A percentile compares a stretch with the other conserved stretches of the same genome.
Conservation (phyloP, 1,140 invertebrate species). For the Cotesia vestalis region DNA sequence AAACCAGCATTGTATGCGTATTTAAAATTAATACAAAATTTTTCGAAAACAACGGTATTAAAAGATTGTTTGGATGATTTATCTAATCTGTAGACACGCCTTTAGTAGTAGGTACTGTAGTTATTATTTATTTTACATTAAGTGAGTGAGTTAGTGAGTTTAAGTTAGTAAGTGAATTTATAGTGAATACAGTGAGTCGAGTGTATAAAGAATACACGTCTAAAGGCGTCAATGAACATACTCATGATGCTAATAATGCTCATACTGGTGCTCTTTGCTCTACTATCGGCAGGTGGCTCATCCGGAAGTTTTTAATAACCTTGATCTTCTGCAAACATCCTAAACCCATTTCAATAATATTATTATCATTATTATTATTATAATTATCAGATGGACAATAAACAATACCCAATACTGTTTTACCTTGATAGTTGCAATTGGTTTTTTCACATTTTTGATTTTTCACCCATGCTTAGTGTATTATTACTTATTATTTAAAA, state of each 20-base stretch:
- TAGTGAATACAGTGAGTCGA: no score
- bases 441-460: no score
- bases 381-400: no score
- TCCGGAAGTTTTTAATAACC: constrained; percentile 14
- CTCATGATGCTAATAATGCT: background rate
- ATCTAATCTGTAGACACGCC: constrained; percentile 17
- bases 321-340: constrained; percentile 13
- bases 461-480: no score
- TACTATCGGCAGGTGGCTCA: constrained; percentile 21
- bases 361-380: background rate
- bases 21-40: background rate
- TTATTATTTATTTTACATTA: background rate
- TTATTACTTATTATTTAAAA: no score
- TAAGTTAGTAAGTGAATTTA: background rate
- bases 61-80: background rate
- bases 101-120: constrained; percentile 12
- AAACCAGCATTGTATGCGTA: no score
- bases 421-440: no score
- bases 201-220: background rate
- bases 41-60: background rate
- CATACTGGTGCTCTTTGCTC: background rate
- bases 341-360: constrained; percentile 2
- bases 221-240: constrained; percentile 25
- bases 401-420: no score
- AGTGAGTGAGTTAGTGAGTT: background rate